Conservation (phyloP, 2,888 invertebrate genomes). For the Melieria crassipennis region DNA sequence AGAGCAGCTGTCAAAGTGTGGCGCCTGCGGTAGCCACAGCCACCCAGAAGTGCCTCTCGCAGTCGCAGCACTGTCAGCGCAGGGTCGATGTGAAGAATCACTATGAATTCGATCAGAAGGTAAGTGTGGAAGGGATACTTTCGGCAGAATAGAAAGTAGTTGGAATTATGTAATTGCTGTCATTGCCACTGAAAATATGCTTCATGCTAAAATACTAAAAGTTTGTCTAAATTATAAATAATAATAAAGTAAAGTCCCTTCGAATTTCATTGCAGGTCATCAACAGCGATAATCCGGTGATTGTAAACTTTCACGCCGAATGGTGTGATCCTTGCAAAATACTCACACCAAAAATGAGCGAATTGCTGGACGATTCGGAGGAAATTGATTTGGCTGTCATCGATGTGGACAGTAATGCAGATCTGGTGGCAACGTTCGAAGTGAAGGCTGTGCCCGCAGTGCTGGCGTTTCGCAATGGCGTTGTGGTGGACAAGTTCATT, state of each 20-base stretch:
- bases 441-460: conserved; percentile 81
- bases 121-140: conserved; percentile 50
- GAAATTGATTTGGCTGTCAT: conserved; percentile 83
- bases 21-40: conserved; percentile 49
- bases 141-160: background rate
- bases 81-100: conserved; percentile 74
- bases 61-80: conserved; percentile 52
- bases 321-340: conserved; percentile 93
- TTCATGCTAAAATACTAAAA: conserved; percentile 8
- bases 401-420: conserved; percentile 83
- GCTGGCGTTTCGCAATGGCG: conserved; percentile 82
- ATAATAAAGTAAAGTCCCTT: too few species aligned
- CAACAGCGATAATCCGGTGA: conserved; percentile 85
- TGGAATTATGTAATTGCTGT: too few species aligned
- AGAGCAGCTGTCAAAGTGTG: conserved; percentile 50
- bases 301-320: conserved; percentile 90
- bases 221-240: background rate
- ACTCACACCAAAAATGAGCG: conserved; percentile 82
- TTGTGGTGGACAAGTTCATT: conserved; percentile 87
- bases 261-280: conserved; percentile 70
- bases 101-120: conserved; percentile 81
- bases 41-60: conserved; percentile 56
- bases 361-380: conserved; percentile 76
- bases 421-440: conserved; percentile 82
- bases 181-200: too few species aligned